These are phyloP conservation scores for Phoxinus phoxinus DNA, from an alignment of 2,113 vertebrate species.

Conservation along the genomic window DNA sequence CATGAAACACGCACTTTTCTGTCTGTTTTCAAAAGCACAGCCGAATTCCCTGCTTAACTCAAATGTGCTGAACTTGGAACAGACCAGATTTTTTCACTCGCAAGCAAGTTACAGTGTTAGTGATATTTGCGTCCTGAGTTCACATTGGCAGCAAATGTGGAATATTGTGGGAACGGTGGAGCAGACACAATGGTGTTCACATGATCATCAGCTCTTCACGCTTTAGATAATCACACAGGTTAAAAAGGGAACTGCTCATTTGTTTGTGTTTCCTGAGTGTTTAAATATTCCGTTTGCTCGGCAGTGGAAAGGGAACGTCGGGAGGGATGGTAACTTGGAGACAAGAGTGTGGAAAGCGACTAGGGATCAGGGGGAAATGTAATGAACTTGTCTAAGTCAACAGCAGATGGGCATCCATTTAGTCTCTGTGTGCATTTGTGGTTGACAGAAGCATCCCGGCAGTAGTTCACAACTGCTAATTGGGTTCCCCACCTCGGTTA, in stretches of 20 bases:
- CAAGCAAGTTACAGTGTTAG: background rate
- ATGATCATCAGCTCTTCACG: background rate
- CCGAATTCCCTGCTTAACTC: background rate
- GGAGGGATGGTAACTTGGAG: slow-evolving; percentile 44
- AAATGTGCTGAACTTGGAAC: background rate
- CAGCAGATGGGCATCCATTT: background rate
- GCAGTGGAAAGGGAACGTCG: background rate
- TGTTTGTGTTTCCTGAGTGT: background rate
- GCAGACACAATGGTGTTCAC: background rate
- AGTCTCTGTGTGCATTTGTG: background rate
- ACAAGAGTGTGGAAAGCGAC: slow-evolving; percentile 19
- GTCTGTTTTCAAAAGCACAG: background rate
- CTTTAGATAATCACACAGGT: slow-evolving; percentile 1
- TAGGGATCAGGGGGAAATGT: background rate
- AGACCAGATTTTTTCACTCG: background rate
- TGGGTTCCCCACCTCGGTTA: slow-evolving; percentile 4
- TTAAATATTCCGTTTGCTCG: background rate
- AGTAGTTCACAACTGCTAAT: background rate
- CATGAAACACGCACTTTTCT: background rate
- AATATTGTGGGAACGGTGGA: background rate
- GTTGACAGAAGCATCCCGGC: background rate
- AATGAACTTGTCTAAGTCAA: slow-evolving; percentile 27
- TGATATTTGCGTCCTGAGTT: background rate
- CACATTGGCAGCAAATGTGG: background rate
- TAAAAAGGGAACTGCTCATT: slow-evolving; percentile 1